Conservation (phyloP, 2,797 vertebrate species). For the Xerus rutilus region DNA sequence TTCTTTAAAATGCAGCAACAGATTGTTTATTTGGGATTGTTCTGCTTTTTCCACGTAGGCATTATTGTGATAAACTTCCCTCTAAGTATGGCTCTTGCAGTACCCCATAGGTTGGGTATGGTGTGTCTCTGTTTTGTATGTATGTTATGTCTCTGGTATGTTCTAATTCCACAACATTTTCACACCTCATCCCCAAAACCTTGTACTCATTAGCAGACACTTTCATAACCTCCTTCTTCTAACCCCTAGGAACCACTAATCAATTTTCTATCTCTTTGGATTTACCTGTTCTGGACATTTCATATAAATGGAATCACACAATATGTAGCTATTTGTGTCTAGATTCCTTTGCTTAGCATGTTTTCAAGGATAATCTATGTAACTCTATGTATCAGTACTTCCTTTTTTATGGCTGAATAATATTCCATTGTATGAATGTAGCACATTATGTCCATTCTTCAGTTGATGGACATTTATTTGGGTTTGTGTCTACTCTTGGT, state of each 20-base stretch:
- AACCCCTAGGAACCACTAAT: neutral
- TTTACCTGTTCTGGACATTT: neutral
- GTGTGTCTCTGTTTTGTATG: neutral
- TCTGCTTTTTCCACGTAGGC: too few species aligned
- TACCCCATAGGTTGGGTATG: neutral
- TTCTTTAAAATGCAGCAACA: neutral
- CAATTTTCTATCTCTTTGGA: neutral
- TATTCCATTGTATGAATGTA: neutral
- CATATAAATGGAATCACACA: neutral
- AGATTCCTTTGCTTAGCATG: neutral
- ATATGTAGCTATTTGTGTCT: neutral
- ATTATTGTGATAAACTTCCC: neutral
- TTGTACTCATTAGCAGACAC: neutral
- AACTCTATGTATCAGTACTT: neutral
- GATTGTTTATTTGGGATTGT: neutral
- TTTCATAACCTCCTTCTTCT: neutral
- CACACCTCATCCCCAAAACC: neutral
- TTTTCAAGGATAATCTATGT: neutral
- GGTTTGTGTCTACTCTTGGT: neutral
- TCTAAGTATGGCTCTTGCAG: neutral
- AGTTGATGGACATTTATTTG: neutral
- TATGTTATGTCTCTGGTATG: neutral
- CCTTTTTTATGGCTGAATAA: neutral
- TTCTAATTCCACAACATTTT: neutral
- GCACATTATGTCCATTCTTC: neutral